Evolutionary conservation across 2,888 invertebrate species (phyloP).

Genomic region (Perdita meconis): DNA sequence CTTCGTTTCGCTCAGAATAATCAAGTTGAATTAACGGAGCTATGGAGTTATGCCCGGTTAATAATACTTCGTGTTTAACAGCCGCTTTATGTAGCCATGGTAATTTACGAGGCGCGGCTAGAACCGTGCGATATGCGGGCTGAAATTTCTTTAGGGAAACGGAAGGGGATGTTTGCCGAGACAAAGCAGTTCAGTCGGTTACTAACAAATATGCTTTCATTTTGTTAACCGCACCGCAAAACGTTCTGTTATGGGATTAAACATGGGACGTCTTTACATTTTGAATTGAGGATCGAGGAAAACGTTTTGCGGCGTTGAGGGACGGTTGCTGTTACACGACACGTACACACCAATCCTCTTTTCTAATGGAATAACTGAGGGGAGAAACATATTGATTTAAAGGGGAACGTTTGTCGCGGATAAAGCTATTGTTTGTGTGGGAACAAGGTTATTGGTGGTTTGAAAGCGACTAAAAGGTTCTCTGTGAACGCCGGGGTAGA

Average conservation of each 20-base stretch:
- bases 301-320: too few relatives aligned
- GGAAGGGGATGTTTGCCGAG: background rate
- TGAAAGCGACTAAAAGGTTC: too few relatives aligned
- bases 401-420: too few relatives aligned
- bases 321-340: too few relatives aligned
- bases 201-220: background rate
- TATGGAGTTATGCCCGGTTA: slow-evolving; percentile 23
- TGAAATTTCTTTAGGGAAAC: background rate
- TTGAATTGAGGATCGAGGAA: too few relatives aligned
- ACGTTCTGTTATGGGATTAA: background rate
- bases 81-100: background rate
- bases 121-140: background rate
- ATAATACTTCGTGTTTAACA: slow-evolving; percentile 20
- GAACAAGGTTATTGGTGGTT: too few relatives aligned
- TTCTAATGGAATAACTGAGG: too few relatives aligned
- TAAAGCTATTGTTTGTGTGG: too few relatives aligned
- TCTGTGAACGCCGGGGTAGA: too few relatives aligned
- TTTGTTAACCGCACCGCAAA: background rate
- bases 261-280: background rate
- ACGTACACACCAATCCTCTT: too few relatives aligned
- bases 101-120: slow-evolving; percentile 3
- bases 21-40: slow-evolving; percentile 34
- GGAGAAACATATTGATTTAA: too few relatives aligned
- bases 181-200: too few relatives aligned
- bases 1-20: slow-evolving; percentile 30